Base-by-base conservation (phyloP, 2,888 invertebrate genomes). In the Neelides folsomi region DNA sequence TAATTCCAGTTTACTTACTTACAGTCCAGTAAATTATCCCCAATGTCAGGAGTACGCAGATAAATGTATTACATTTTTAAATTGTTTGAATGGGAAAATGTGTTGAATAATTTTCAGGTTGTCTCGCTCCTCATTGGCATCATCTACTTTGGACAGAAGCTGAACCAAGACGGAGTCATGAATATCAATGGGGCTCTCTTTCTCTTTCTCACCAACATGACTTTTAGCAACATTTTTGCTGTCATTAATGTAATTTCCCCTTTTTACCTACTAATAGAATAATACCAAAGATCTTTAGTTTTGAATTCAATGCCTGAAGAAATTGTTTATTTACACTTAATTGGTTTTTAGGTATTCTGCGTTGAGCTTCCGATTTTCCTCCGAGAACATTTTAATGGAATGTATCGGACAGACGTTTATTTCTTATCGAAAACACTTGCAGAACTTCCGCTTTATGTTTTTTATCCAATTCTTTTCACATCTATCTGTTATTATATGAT, bases 171-270 rank as follows among this genome's bases (percentile, higher is more conserved):
- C 66, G 93, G 88, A 2, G 88, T 93, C 1, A 86, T 87, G 82
- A 94, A 94, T 70, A 86, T 93, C 60, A 93, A 92, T 68, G 93
- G 93, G 41, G 88, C 86, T 20, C 76, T 93, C 49, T 93, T 90
- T 70, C 80, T 92, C 67, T 84, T 92, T 69, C 77, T 90, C 43
- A 87, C 88, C 15, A 90, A 88, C 68, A 86, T 90, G 84, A 92
- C 93, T 7, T 93, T 93, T 71, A 88, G 90, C 67, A 93, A 92
- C 71, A 82, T 90, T n/a, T 92, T 92, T 68, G 88, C 90, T 56
- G 93, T 94, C 40, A 82, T 94, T 51, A 86, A 85, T 70, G 94
- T 93, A 72, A 79, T 27, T 27, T 27, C 7, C 27, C 3, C 7
- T 83, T 93, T 78, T 94, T 94, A 7, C 4, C 27, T 27, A 5